Percentiles rank a stretch among this genome's conserved stretches.
Evolutionary conservation across 2,888 invertebrate species (phyloP).

Genomic region (Tenthredo amoena): DNA sequence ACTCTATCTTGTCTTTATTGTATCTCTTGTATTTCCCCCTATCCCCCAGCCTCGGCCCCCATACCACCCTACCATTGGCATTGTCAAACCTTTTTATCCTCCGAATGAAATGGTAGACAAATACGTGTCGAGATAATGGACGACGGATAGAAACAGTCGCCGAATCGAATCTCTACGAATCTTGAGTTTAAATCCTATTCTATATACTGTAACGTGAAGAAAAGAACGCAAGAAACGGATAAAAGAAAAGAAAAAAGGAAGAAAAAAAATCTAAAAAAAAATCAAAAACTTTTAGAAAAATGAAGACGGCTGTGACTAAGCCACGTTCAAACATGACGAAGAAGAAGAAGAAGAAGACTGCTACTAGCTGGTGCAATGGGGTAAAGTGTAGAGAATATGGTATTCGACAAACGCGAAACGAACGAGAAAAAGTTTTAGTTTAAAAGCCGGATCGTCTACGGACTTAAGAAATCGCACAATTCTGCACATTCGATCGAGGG

Average conservation of each 20-base stretch:
- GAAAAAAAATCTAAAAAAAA: neutral
- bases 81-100: conserved; percentile 21
- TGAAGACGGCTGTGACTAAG: conserved; percentile 20
- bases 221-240: neutral
- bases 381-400: neutral
- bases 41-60: neutral
- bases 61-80: neutral
- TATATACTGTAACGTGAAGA: neutral
- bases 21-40: conserved; percentile 22
- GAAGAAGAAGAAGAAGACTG: neutral
- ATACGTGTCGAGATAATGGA: conserved; percentile 30
- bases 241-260: neutral
- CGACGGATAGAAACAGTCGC: conserved; percentile 44
- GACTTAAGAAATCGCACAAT: conserved; percentile 6
- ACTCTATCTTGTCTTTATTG: conserved; percentile 50
- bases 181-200: neutral
- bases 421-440: conserved; percentile 26
- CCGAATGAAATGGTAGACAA: conserved; percentile 42
- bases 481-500: conserved; percentile 33
- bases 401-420: conserved; percentile 31
- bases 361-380: neutral
- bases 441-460: conserved; percentile 16
- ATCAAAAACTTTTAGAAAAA: neutral
- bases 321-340: neutral
- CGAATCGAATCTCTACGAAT: conserved; percentile 33